Base-by-base conservation (phyloP, 2,797 vertebrate species). In the Rhadinocentrus ornatus region DNA sequence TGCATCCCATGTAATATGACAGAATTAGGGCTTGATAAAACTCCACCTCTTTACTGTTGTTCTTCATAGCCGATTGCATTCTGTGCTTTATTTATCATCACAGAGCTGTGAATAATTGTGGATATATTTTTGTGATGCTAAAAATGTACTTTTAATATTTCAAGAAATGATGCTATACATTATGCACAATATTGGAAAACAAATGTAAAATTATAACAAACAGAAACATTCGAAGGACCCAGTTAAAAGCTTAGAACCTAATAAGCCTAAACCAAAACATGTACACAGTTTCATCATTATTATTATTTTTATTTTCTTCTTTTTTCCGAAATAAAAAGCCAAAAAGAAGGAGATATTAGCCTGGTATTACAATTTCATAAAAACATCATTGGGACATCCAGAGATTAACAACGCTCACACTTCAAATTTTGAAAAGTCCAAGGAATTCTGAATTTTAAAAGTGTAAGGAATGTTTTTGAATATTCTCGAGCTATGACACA, bases 321-420 rank as follows among this genome's bases (percentile, higher is more conserved):
- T 18, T 4, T 41, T 18, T 29, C 31, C n/a, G n/a, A n/a, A n/a
- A n/a, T n/a, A n/a, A n/a, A n/a, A n/a, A n/a, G n/a, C n/a, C n/a
- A n/a, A n/a, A n/a, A n/a, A n/a, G n/a, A n/a, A n/a, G n/a, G n/a
- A n/a, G n/a, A n/a, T n/a, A n/a, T n/a, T n/a, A n/a, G 39, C 32
- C 58, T 69, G 52, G 50, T 69, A 18, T 61, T 6, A 54, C 57
- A 77, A 59, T 60, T 70, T 26, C 75, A 29, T 62, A 52, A 58
- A 66, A 81, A 85, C 66, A 75, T 70, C 57, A 67, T 41, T 52
- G 32, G 29, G 67, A 85, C 84, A 89, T 83, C 82, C 77, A 84
- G 62, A 71, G 52, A 70, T 63, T 31, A 72, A 77, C 68, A 77
- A 75, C 77, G 54, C 48, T 58, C 52, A 82, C 82, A 88, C n/a